Evolutionary conservation across 2,113 vertebrate genomes (phyloP).

Genomic region (Perognathus longimembris): DNA sequence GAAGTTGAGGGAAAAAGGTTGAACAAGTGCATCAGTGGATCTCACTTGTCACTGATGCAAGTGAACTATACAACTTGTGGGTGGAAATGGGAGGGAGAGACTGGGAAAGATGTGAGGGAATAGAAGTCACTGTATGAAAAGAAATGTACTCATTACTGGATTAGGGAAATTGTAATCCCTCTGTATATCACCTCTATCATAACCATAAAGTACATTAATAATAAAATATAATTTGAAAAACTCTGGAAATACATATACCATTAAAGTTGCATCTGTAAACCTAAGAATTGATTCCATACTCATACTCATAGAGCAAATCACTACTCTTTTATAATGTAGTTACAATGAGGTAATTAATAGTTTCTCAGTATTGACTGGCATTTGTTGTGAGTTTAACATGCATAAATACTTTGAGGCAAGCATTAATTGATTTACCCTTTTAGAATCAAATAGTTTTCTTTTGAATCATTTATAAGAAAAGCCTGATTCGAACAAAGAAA

Average conservation of each 20-base stretch:
- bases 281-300: conserved; percentile 68
- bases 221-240: conserved; percentile 75
- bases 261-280: conserved; percentile 71
- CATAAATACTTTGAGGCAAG: conserved; percentile 47
- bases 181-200: no score
- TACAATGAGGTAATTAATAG: conserved; percentile 77
- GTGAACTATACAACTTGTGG: no score
- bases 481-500: conserved; percentile 28
- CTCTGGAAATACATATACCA: conserved; percentile 61
- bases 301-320: conserved; percentile 64
- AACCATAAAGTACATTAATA: no score
- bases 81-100: no score
- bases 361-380: conserved; percentile 59
- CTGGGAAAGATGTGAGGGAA: no score
- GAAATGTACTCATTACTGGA: no score
- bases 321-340: conserved; percentile 63
- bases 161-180: no score
- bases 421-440: conserved; percentile 72
- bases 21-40: no score
- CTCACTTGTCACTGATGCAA: no score
- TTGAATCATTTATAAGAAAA: conserved; percentile 66
- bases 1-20: no score
- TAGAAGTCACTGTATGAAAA: no score
- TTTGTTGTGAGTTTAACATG: conserved; percentile 62
- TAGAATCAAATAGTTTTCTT: conserved; percentile 36